phyloP scores from a whole-genome alignment of 2,888 invertebrate genomes.

The Eristalis intricaria region DNA sequence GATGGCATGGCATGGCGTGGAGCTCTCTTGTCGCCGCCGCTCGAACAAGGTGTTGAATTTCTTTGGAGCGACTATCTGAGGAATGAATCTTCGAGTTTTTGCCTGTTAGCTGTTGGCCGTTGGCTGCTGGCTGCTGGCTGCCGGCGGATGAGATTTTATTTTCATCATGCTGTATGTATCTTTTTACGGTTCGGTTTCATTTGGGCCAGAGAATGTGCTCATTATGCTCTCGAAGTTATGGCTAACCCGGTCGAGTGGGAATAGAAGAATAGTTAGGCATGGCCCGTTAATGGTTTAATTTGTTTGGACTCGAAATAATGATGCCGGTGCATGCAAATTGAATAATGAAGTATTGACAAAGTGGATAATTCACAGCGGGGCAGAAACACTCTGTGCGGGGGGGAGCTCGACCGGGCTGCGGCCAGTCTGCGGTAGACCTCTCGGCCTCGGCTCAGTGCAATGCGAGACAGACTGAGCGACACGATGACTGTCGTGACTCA shows the following conservation, averaged over 20 bases:
- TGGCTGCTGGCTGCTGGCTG: slow-evolving; percentile 16
- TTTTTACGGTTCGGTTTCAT: slow-evolving; percentile 50
- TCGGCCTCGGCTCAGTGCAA: background rate
- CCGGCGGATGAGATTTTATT: slow-evolving; percentile 17
- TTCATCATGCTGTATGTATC: background rate
- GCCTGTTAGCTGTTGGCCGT: slow-evolving; percentile 1
- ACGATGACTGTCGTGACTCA: slow-evolving; percentile 49
- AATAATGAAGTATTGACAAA: slow-evolving; percentile 66
- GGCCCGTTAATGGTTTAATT: slow-evolving; percentile 47
- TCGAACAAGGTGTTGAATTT: slow-evolving; percentile 70
- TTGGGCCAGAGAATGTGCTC: slow-evolving; percentile 60
- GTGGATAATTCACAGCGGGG: slow-evolving; percentile 39
- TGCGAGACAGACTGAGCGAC: background rate
- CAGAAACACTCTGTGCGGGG: background rate
- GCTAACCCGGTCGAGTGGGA: slow-evolving; percentile 31
- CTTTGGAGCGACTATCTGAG: slow-evolving; percentile 49
- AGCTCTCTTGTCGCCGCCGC: slow-evolving; percentile 27
- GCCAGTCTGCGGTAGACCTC: background rate
- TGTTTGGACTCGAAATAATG: slow-evolving; percentile 45
- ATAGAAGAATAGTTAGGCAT: slow-evolving; percentile 25
- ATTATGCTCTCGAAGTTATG: slow-evolving; percentile 47
- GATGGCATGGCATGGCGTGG: background rate
- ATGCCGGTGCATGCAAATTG: slow-evolving; percentile 60
- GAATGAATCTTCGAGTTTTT: slow-evolving; percentile 39
- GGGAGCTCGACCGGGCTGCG: background rate